Conservation (phyloP, 2,888 invertebrate genomes). For the Agrochola litura region DNA sequence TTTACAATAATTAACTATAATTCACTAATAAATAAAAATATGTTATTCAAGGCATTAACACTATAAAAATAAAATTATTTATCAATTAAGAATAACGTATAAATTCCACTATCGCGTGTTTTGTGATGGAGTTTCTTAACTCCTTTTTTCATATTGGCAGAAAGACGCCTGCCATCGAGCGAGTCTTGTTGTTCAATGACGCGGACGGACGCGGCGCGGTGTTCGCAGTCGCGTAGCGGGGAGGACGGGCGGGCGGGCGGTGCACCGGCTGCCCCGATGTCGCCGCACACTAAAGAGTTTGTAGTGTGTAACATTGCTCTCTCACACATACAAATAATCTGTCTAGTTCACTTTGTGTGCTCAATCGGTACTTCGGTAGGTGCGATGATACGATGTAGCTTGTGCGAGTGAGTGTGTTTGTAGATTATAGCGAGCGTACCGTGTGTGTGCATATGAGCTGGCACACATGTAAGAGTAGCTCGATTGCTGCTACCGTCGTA, state of each 20-base stretch:
- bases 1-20: conserved; percentile 88
- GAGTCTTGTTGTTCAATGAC: conserved; percentile 91
- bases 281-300: conserved; percentile 82
- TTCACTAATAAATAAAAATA: conserved; percentile 90
- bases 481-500: conserved; percentile 86
- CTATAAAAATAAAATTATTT: conserved; percentile 89
- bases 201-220: conserved; percentile 86
- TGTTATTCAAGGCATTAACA: conserved; percentile 86
- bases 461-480: conserved; percentile 84
- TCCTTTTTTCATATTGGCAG: conserved; percentile 90
- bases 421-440: conserved; percentile 78
- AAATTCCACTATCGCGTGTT: conserved; percentile 89
- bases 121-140: conserved; percentile 86
- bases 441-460: conserved; percentile 78
- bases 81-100: conserved; percentile 86
- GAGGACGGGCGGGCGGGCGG: conserved; percentile 85
- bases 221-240: conserved; percentile 89
- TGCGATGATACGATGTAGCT: conserved; percentile 78
- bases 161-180: conserved; percentile 89
- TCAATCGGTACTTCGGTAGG: conserved; percentile 79
- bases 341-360: conserved; percentile 88
- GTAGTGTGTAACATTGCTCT: conserved; percentile 76
- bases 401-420: conserved; percentile 78
- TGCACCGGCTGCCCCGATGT: conserved; percentile 90
- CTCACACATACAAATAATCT: conserved; percentile 82